A percentile compares a stretch with the other conserved stretches of the same genome.
These are phyloP conservation scores for Matsumurasca onukii DNA, from an alignment of 1,140 invertebrate species.

Conservation along the genomic window DNA sequence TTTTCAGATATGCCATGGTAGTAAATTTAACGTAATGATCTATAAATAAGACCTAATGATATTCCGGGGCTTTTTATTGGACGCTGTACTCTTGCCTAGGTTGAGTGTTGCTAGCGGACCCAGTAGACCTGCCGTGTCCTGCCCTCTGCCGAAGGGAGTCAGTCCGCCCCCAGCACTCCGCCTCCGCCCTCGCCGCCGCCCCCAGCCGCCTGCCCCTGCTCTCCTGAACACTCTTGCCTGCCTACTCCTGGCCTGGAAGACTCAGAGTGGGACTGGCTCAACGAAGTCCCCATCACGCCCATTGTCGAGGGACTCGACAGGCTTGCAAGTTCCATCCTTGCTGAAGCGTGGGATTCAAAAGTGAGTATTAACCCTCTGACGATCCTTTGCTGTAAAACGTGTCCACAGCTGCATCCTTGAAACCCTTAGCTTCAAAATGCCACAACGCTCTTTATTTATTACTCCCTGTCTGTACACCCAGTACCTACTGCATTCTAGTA, in stretches of 20 bases:
- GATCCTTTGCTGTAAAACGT: no score
- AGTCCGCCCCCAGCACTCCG: slow-evolving; percentile 59
- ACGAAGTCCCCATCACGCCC: slow-evolving; percentile 66
- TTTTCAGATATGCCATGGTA: no score
- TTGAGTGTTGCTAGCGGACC: slow-evolving; percentile 28
- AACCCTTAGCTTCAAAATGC: no score
- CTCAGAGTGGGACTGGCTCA: slow-evolving; percentile 37
- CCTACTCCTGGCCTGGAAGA: slow-evolving; percentile 29
- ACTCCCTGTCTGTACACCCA: no score
- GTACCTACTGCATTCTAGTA: no score
- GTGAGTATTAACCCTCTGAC: no score
- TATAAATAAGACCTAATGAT: no score
- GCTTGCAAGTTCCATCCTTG: slow-evolving; percentile 74
- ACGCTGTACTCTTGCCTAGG: no score
- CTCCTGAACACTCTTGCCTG: not conserved
- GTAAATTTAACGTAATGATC: no score
- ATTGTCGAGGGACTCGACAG: slow-evolving; percentile 70
- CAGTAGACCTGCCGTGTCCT: slow-evolving; percentile 75
- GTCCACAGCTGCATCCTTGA: no score
- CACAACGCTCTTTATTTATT: no score
- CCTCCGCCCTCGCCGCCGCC: slow-evolving; percentile 43
- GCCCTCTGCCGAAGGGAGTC: slow-evolving; percentile 79
- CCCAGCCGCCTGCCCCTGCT: slow-evolving; percentile 16
- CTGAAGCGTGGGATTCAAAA: slow-evolving; percentile 72
- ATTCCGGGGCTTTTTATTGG: no score